Evolutionary conservation across 2,888 invertebrate species (phyloP).

Genomic region (Prosapia bicincta): DNA sequence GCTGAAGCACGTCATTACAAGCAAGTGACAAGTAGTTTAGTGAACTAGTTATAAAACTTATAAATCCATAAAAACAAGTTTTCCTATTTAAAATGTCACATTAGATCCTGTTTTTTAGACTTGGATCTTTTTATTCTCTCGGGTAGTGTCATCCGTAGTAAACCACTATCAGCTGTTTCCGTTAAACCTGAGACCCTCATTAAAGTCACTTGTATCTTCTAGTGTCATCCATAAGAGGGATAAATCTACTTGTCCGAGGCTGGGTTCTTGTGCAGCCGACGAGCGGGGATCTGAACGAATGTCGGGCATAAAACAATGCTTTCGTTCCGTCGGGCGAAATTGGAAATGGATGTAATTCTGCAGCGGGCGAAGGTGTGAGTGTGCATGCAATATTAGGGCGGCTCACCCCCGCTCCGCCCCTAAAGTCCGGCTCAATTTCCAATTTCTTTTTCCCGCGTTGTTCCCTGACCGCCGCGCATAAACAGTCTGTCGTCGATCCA

Average conservation of each 20-base stretch:
- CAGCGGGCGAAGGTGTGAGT: background rate
- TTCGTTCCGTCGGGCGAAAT: background rate
- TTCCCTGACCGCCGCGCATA: constrained; percentile 9
- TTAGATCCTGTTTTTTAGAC: no score
- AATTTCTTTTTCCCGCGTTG: constrained; percentile 16
- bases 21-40: no score
- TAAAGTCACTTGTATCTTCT: no score
- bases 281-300: background rate
- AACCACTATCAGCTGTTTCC: no score
- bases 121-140: no score
- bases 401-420: background rate
- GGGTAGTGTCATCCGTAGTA: no score
- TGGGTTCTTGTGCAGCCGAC: background rate
- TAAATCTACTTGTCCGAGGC: background rate
- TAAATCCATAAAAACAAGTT: no score
- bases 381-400: background rate
- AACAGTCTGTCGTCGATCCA: background rate
- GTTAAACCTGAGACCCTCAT: no score
- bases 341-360: constrained; percentile 2
- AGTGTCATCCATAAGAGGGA: no score
- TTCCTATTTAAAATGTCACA: no score
- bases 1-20: no score
- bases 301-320: background rate
- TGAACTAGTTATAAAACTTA: no score
- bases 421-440: constrained; percentile 19